A percentile compares a stretch with the other conserved stretches of the same genome.
These are phyloP conservation scores for Brachyhypopomus occidentalis DNA, from an alignment of 2,113 vertebrate genomes.

Conservation along the genomic window DNA sequence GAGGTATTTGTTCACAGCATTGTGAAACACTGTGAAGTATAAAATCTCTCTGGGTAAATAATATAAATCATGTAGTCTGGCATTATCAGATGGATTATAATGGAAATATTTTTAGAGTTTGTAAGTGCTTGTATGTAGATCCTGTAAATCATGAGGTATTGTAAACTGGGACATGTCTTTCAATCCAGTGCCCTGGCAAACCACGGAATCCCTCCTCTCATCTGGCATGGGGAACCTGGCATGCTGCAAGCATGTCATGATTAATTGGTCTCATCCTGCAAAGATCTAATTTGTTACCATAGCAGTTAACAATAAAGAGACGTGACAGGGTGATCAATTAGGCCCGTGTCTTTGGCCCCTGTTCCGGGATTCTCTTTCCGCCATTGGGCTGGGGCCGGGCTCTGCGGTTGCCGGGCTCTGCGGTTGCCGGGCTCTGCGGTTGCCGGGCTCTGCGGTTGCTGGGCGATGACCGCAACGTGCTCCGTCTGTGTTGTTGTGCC, in stretches of 20 bases:
- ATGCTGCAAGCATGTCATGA: slow-evolving; percentile 47
- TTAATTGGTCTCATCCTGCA: slow-evolving; percentile 63
- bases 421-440: background rate
- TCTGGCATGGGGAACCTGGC: slow-evolving; percentile 37
- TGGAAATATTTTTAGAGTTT: background rate
- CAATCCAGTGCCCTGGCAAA: slow-evolving; percentile 41
- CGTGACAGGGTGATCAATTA: slow-evolving; percentile 65
- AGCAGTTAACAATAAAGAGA: slow-evolving; percentile 64
- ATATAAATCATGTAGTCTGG: background rate
- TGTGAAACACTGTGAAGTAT: background rate
- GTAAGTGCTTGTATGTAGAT: slow-evolving; percentile 1
- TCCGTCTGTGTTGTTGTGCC: slow-evolving; percentile 6
- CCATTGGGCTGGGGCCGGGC: background rate
- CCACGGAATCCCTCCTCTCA: slow-evolving; percentile 34
- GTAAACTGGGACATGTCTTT: slow-evolving; percentile 42
- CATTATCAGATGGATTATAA: background rate
- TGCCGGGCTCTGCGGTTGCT: background rate
- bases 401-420: slow-evolving; percentile 13
- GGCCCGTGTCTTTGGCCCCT: slow-evolving; percentile 41
- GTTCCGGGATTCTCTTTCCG: slow-evolving; percentile 20
- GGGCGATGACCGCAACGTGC: background rate
- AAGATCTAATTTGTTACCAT: slow-evolving; percentile 65
- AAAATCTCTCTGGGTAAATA: background rate
- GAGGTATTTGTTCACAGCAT: background rate
- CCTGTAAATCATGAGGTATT: slow-evolving; percentile 4